Percentiles rank a stretch among this genome's conserved stretches.
Conservation (phyloP, 2,888 invertebrate genomes). For the Hemithea aestivaria region DNA sequence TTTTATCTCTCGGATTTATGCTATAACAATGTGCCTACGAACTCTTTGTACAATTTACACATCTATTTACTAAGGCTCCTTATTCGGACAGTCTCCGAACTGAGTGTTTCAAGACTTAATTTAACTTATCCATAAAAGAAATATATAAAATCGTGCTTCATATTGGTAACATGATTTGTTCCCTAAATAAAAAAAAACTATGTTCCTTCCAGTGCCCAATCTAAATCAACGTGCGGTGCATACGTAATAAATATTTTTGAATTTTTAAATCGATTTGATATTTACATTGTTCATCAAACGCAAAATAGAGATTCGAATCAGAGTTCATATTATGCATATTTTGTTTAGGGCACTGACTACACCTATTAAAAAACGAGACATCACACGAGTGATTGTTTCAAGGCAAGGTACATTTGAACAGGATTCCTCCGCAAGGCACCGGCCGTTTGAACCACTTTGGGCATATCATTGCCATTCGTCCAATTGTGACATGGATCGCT, state of each 20-base stretch:
- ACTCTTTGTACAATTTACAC: constrained; percentile 73
- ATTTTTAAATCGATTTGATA: no score
- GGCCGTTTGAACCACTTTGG: no score
- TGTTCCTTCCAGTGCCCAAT: constrained; percentile 6
- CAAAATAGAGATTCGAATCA: constrained; percentile 1
- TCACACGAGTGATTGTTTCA: no score
- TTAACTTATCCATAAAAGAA: constrained; percentile 61
- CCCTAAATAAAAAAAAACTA: constrained; percentile 59
- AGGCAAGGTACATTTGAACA: no score
- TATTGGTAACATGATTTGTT: constrained; percentile 74
- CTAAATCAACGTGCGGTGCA: no score
- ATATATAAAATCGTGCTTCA: constrained; percentile 56
- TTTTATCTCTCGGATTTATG: constrained; percentile 69
- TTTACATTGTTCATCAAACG: background rate
- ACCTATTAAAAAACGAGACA: no score
- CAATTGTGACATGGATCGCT: no score
- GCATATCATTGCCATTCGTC: no score
- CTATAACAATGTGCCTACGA: constrained; percentile 74
- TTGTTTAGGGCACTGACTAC: no score
- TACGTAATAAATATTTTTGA: no score
- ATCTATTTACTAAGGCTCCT: constrained; percentile 56
- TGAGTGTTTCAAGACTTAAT: constrained; percentile 31
- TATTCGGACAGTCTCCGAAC: constrained; percentile 21
- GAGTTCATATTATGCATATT: background rate
- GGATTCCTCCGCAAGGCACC: no score